Evolutionary conservation across 2,797 vertebrate genomes (phyloP), one percentile per base, ranked within the genome.

Genomic region (Diplodus puntazzo): DNA sequence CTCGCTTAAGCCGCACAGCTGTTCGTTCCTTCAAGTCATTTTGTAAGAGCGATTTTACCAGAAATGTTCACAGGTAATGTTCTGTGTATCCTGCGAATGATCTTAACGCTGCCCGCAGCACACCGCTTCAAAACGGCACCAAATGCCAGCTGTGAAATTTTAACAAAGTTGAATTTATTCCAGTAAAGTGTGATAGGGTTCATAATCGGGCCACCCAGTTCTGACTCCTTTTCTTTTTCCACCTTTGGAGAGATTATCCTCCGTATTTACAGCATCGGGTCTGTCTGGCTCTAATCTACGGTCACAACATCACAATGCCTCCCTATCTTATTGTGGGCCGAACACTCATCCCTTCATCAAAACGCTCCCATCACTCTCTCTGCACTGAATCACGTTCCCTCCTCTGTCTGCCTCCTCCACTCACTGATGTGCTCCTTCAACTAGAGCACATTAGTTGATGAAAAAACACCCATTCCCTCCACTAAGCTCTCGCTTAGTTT

Each of bases 361-460:
- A 82, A 62, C 72, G 72, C 84, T 81, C 52, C 43, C 74, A 84
- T 85, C 68, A 50, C 80, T 81, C 69, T 81, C 73, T 63, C 18
- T 54, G 66, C 77, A 27, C 72, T 88, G 82, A 85, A 86, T 88
- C 84, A 86, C 87, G 39, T 58, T 78, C 79, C 70, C 77, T 88
- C 80, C 83, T 77, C 75, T 81, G 80, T 90, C 82, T 85, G 73
- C 84, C 87, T 91, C 88, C 90, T 84, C 88, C 88, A 85, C 84
- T 73, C 52, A 16, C 83, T 79, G 63, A 77, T 65, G 27, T 58
- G 30, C 62, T 63, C 61, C 76, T 78, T 78, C 65, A 81, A 62
- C 77, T 34, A 7, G 76, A 71, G 73, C 73, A 54, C 73, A 61
- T 81, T 43, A 83, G 67, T 55, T 73, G 79, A 79, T 83, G 75